Conservation (phyloP, 2,888 invertebrate genomes). For the Holacanthella duospinosa region DNA sequence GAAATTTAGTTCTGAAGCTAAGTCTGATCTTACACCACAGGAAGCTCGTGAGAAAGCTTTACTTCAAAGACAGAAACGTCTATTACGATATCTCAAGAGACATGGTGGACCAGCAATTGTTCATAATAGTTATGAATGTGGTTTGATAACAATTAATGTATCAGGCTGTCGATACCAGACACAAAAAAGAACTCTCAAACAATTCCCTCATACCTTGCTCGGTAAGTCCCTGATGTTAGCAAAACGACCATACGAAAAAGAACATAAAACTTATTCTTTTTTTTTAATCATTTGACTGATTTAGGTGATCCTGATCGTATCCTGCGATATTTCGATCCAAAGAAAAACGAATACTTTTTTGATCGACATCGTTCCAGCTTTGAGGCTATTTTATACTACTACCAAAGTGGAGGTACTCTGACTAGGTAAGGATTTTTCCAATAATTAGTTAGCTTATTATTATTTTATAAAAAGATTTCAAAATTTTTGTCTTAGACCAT, state of each 20-base stretch:
- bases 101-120: neutral
- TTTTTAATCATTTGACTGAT: too few relatives aligned
- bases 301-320: slow-evolving; percentile 7
- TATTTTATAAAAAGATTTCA: too few relatives aligned
- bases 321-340: slow-evolving; percentile 17
- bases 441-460: too few relatives aligned
- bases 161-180: slow-evolving; percentile 12
- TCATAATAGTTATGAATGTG: slow-evolving; percentile 3
- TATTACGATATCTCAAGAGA: neutral
- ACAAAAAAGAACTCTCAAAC: slow-evolving; percentile 13
- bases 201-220: slow-evolving; percentile 14
- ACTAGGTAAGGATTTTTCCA: neutral
- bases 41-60: neutral
- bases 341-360: slow-evolving; percentile 22
- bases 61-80: neutral
- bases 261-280: neutral
- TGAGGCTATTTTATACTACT: slow-evolving; percentile 28
- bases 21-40: neutral
- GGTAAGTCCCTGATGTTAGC: slow-evolving; percentile 3
- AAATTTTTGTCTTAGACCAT: slow-evolving; percentile 20
- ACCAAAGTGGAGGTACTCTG: slow-evolving; percentile 17
- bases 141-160: slow-evolving; percentile 9
- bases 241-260: too few relatives aligned
- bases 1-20: slow-evolving; percentile 5
- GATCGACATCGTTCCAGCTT: slow-evolving; percentile 26